Evolutionary conservation across 2,797 vertebrate species (phyloP).

Genomic region (Poecilia velifera): DNA sequence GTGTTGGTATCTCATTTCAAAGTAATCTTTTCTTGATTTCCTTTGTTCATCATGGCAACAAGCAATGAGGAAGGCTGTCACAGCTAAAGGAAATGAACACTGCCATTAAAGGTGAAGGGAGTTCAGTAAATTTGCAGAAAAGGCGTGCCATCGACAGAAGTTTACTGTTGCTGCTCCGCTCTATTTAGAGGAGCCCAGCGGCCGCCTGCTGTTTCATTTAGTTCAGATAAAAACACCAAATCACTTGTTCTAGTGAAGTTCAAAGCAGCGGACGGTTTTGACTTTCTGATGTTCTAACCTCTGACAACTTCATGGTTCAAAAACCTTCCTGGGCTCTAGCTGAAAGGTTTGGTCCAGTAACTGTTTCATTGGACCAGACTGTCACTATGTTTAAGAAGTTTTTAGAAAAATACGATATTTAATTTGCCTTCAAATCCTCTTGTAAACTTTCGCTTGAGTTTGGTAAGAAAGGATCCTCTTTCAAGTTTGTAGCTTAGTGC

Average conservation of each 20-base stretch:
- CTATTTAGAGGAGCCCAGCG: constrained; percentile 36
- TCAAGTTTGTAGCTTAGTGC: not conserved
- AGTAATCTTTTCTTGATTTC: not conserved
- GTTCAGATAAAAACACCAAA: not conserved
- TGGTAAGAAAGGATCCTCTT: not conserved
- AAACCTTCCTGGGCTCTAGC: not conserved
- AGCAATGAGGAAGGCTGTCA: not conserved
- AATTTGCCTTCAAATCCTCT: not conserved
- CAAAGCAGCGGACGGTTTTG: constrained; percentile 23
- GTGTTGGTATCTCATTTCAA: not conserved
- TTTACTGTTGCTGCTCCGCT: not conserved
- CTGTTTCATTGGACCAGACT: not conserved
- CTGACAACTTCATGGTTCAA: not conserved
- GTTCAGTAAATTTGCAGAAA: not conserved
- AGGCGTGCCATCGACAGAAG: not conserved
- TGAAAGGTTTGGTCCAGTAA: not conserved
- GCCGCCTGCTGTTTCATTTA: constrained; percentile 19
- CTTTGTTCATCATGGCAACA: not conserved
- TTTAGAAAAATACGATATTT: not conserved
- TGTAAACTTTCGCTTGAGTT: not conserved
- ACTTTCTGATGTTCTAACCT: not conserved
- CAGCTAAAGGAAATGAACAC: not conserved
- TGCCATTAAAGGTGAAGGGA: not conserved
- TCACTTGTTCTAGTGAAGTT: constrained; percentile 19
- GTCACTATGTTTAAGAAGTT: not conserved